Evolutionary conservation across 2,797 vertebrate genomes (phyloP).

Genomic region (Halcyon smyrnensis): DNA sequence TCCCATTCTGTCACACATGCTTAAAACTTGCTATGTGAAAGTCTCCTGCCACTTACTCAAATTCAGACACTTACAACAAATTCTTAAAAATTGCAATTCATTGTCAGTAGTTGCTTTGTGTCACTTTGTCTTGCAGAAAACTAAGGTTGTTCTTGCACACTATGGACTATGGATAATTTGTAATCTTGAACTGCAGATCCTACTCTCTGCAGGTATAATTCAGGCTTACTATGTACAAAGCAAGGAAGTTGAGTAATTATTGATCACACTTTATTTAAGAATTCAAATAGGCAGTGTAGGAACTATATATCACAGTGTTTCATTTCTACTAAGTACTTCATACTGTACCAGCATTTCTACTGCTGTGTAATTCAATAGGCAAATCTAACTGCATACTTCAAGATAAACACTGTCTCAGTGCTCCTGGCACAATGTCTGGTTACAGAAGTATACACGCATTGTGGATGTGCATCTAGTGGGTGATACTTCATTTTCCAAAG

Average conservation of each 20-base stretch:
- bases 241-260: slow-evolving; percentile 23
- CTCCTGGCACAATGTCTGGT: background rate
- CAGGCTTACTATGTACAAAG: slow-evolving; percentile 22
- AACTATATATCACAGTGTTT: background rate
- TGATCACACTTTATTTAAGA: background rate
- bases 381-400: background rate
- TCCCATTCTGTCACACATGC: accelerated
- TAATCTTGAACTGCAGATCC: slow-evolving; percentile 32
- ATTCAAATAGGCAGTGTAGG: background rate
- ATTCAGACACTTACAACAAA: background rate
- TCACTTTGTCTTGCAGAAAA: background rate
- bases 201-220: slow-evolving; percentile 39
- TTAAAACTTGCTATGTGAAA: background rate
- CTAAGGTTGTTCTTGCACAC: background rate
- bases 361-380: background rate
- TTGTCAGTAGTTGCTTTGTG: background rate
- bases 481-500: background rate
- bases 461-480: background rate
- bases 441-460: background rate
- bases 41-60: background rate
- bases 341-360: background rate
- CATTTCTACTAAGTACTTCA: background rate
- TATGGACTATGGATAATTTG: background rate
- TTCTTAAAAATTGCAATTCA: background rate
- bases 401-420: background rate